Percentiles rank a stretch among this genome's conserved stretches.
These are phyloP conservation scores for Mormyrops boulengeri DNA, from an alignment of 2,797 vertebrate species.

Conservation along the genomic window DNA sequence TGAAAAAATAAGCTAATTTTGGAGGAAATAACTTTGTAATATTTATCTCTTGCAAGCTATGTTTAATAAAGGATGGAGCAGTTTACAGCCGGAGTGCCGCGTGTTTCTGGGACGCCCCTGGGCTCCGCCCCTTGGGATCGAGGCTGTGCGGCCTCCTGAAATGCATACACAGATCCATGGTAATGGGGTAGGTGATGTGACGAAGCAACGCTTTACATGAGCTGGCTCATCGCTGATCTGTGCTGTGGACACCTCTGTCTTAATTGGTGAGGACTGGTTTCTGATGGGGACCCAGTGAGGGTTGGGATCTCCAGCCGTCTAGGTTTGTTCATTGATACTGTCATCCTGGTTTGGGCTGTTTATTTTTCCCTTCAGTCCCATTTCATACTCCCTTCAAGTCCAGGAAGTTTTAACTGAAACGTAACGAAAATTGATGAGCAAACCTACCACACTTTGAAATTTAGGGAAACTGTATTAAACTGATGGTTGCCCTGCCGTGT, in stretches of 20 bases:
- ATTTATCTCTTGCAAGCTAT: conserved; percentile 99
- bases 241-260: not conserved
- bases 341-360: not conserved
- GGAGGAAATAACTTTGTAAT: conserved; percentile 98
- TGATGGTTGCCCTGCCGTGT: not conserved
- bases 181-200: not conserved
- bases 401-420: not conserved
- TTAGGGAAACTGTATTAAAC: not conserved
- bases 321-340: not conserved
- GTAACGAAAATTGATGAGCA: not conserved
- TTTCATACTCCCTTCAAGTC: not conserved
- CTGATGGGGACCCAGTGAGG: not conserved
- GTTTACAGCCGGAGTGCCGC: conserved; percentile 66
- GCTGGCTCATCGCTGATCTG: not conserved
- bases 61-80: conserved; percentile 99
- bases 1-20: conserved; percentile 95
- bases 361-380: not conserved
- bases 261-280: not conserved
- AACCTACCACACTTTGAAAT: not conserved
- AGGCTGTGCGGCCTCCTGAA: not conserved
- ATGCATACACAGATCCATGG: not conserved
- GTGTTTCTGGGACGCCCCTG: not conserved
- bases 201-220: not conserved
- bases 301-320: not conserved
- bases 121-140: not conserved